Conservation (phyloP, 2,113 vertebrate species). For the Gopherus evgoodei region DNA sequence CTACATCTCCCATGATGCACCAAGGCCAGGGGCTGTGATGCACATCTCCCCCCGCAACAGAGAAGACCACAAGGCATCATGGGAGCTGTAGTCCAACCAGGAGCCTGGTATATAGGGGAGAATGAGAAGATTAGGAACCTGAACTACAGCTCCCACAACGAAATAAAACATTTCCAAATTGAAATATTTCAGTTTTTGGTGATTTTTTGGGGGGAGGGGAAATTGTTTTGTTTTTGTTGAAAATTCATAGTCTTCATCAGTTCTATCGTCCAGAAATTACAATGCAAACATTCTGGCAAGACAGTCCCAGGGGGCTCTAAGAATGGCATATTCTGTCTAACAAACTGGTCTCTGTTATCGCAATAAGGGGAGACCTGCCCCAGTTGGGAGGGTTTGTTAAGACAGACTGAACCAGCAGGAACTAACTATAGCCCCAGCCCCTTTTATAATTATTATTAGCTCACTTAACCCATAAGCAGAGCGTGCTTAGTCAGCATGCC, state of each 20-base stretch:
- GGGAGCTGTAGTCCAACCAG: neutral
- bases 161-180: neutral
- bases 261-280: neutral
- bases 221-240: neutral
- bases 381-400: neutral
- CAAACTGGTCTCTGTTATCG: neutral
- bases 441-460: neutral
- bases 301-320: neutral
- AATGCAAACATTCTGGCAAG: neutral
- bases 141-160: neutral
- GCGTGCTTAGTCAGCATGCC: no score
- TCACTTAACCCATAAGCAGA: neutral
- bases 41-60: neutral
- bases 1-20: neutral
- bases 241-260: neutral
- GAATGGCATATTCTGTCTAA: neutral
- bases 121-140: no score
- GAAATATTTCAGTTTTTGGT: neutral
- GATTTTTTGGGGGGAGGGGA: fast-evolving
- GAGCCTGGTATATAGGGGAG: no score
- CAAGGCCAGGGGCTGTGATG: neutral
- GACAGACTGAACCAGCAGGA: neutral
- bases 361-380: neutral
- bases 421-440: neutral
- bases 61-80: neutral